Evolutionary conservation across 2,113 vertebrate genomes (phyloP).

Genomic region (Patagioenas fasciata): DNA sequence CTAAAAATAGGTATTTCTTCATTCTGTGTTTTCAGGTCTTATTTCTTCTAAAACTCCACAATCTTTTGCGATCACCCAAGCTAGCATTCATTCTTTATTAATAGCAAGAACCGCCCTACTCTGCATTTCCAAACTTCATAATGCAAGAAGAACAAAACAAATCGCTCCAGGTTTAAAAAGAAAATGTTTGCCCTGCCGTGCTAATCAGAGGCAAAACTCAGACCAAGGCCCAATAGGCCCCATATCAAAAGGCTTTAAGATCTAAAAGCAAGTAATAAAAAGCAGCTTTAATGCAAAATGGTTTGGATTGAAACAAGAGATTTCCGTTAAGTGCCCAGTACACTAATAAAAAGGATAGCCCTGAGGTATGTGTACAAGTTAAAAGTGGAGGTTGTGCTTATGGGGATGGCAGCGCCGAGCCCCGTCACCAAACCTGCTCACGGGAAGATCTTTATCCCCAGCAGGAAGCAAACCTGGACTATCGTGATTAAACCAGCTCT

Average conservation of each 20-base stretch:
- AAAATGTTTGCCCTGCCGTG: not conserved
- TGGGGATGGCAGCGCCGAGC: not conserved
- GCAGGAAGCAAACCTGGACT: not conserved
- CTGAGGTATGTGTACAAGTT: not conserved
- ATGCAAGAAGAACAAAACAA: not conserved
- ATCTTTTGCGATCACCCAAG: not conserved
- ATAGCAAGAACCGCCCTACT: not conserved
- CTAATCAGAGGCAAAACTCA: not conserved
- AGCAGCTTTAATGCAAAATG: constrained; percentile 34
- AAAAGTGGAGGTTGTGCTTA: not conserved
- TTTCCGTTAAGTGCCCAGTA: not conserved
- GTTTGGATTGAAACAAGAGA: constrained; percentile 16
- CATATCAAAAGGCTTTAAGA: constrained; percentile 11
- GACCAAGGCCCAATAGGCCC: not conserved
- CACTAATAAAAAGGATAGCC: not conserved
- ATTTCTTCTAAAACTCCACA: not conserved
- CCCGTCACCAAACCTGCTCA: accelerated
- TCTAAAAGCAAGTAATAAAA: constrained; percentile 52
- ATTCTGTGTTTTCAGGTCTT: not conserved
- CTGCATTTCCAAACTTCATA: not conserved
- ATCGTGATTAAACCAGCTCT: not conserved
- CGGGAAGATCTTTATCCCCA: not conserved
- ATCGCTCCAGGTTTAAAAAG: not conserved
- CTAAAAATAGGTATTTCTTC: constrained; percentile 11
- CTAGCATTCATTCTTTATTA: not conserved